These are phyloP conservation scores for Galerucella pusilla DNA, from an alignment of 2,888 invertebrate genomes.

Conservation along the genomic window DNA sequence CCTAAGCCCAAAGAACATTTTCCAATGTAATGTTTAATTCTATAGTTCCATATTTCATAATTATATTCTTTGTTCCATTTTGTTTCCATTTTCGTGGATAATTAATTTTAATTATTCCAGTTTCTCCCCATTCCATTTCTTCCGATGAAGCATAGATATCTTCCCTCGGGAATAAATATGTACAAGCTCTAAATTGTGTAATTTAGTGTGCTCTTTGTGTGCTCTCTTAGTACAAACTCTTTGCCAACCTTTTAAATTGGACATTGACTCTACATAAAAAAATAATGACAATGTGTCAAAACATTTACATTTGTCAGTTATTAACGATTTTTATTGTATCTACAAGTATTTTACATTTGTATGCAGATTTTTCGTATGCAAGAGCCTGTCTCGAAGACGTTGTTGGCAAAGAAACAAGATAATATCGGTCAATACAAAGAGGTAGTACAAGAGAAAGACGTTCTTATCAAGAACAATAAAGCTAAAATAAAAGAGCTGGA, in stretches of 20 bases:
- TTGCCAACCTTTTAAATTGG: background rate
- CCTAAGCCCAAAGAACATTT: background rate
- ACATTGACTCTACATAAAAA: background rate
- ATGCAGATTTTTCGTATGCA: conserved; percentile 54
- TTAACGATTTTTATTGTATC: background rate
- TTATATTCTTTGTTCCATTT: background rate
- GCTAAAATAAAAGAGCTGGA: conserved; percentile 48
- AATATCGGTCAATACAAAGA: conserved; percentile 49
- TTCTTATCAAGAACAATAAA: conserved; percentile 47
- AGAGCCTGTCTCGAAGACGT: conserved; percentile 52
- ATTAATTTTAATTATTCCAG: too few species aligned
- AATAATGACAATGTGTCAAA: background rate
- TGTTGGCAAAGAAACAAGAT: conserved; percentile 45
- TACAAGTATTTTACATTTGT: conserved; percentile 9
- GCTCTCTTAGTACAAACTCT: background rate
- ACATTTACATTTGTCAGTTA: background rate
- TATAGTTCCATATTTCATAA: background rate
- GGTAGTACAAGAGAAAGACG: conserved; percentile 52
- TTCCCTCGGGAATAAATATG: too few species aligned
- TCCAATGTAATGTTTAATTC: background rate
- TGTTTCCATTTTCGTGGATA: too few species aligned
- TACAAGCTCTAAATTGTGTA: too few species aligned
- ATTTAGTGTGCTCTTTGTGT: too few species aligned
- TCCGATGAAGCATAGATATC: too few species aligned
- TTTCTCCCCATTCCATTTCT: too few species aligned